Percentiles rank a stretch among this genome's conserved stretches.
Evolutionary conservation across 2,888 invertebrate species (phyloP).

Genomic region (Ectobius pallidus): DNA sequence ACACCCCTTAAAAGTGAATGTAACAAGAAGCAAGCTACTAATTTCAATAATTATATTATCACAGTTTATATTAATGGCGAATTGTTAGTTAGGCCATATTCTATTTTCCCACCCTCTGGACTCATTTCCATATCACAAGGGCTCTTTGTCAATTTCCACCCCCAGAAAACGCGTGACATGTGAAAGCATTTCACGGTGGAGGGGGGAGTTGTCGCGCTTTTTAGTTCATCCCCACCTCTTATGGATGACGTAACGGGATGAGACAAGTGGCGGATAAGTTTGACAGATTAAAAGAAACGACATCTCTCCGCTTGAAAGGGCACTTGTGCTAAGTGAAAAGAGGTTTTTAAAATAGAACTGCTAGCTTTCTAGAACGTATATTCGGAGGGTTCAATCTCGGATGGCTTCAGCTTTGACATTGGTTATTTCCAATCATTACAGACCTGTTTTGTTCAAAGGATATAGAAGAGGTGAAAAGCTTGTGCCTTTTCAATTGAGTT

Average conservation of each 20-base stretch:
- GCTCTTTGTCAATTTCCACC: background rate
- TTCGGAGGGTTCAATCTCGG: background rate
- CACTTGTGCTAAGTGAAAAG: background rate
- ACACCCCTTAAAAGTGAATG: no score
- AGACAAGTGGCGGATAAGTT: conserved; percentile 10
- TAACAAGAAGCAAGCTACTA: background rate
- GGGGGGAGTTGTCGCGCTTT: background rate
- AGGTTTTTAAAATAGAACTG: background rate
- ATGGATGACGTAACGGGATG: conserved; percentile 11
- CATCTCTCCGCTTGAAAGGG: background rate
- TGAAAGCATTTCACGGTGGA: conserved; percentile 13
- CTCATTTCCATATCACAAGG: conserved; percentile 3
- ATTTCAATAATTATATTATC: conserved; percentile 28
- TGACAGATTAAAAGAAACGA: conserved; percentile 5
- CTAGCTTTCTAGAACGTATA: background rate
- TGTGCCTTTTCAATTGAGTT: background rate
- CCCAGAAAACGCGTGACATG: conserved; percentile 3
- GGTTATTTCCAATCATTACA: background rate
- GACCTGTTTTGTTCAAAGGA: background rate
- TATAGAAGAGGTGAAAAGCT: background rate
- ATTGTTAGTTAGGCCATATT: background rate
- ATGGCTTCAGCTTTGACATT: background rate
- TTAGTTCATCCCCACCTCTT: background rate
- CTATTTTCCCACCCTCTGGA: background rate
- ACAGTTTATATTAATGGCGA: conserved; percentile 24